Conservation (phyloP, 2,888 invertebrate species). For the Metalampra italica region DNA sequence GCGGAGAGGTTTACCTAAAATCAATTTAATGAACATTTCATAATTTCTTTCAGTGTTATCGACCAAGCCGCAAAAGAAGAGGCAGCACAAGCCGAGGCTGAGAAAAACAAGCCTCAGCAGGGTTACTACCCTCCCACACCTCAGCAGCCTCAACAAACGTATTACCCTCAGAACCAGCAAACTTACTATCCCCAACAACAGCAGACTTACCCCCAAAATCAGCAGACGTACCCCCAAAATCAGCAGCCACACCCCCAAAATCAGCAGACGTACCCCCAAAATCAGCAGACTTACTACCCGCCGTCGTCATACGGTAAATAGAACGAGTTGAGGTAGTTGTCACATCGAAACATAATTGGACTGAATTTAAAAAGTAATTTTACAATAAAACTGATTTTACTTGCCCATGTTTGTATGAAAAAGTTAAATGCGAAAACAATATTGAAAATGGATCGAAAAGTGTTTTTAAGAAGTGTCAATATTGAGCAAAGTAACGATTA, state of each 20-base stretch:
- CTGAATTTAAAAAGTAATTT: neutral
- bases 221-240: slow-evolving; percentile 20
- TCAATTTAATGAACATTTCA: too few relatives aligned
- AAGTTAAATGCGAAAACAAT: too few relatives aligned
- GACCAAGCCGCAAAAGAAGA: slow-evolving; percentile 55
- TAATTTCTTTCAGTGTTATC: slow-evolving; percentile 35
- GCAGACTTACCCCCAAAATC: slow-evolving; percentile 16
- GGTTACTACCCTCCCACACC: slow-evolving; percentile 22
- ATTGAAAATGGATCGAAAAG: too few relatives aligned
- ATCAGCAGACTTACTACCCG: slow-evolving; percentile 23
- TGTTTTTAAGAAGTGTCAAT: too few relatives aligned
- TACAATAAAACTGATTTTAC: slow-evolving; percentile 1
- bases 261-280: slow-evolving; percentile 16
- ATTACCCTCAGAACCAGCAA: slow-evolving; percentile 8
- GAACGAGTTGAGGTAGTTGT: slow-evolving; percentile 7
- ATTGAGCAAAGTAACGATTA: too few relatives aligned
- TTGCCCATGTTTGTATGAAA: too few relatives aligned
- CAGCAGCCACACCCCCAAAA: slow-evolving; percentile 17
- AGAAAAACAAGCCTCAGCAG: slow-evolving; percentile 34
- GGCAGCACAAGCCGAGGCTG: slow-evolving; percentile 42
- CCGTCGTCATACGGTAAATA: slow-evolving; percentile 24
- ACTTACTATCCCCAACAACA: slow-evolving; percentile 15
- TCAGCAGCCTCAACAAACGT: slow-evolving; percentile 16
- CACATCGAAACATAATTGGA: neutral
- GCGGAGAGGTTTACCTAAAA: too few relatives aligned